Conservation (phyloP, 2,113 vertebrate species). For the Cavia aperea region DNA sequence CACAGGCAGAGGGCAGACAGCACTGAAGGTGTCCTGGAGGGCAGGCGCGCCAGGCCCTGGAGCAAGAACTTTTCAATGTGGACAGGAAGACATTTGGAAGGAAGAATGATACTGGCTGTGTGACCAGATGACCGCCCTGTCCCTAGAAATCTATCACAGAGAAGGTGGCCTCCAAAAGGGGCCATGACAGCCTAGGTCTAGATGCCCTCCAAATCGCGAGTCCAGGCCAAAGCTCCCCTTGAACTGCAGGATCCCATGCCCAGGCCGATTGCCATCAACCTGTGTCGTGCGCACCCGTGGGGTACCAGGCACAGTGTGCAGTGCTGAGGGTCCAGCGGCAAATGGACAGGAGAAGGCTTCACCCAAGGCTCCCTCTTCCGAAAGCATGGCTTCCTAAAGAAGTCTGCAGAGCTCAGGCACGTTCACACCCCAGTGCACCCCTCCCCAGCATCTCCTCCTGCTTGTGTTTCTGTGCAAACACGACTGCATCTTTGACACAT, state of each 20-base stretch:
- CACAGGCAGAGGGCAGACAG: not conserved
- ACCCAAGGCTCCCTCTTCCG: rapidly evolving
- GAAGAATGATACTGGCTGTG: rapidly evolving
- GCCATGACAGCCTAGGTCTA: no score
- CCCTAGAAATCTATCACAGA: not conserved
- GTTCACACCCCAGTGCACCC: not conserved
- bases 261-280: not conserved
- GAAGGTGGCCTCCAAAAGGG: not conserved
- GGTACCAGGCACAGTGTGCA: not conserved
- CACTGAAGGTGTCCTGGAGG: not conserved
- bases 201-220: not conserved
- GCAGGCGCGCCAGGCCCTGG: not conserved
- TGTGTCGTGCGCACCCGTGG: rapidly evolving
- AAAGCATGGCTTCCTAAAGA: rapidly evolving
- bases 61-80: rapidly evolving
- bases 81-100: not conserved
- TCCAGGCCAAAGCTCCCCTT: not conserved
- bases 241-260: not conserved
- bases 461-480: not conserved
- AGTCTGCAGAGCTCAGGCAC: not conserved
- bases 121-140: rapidly evolving
- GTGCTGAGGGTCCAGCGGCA: not conserved
- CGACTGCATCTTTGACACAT: no score
- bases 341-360: not conserved
- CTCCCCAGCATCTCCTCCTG: not conserved